phyloP scores from a whole-genome alignment of 64 coral and sea anemone genomes.

The Montipora cactus region DNA sequence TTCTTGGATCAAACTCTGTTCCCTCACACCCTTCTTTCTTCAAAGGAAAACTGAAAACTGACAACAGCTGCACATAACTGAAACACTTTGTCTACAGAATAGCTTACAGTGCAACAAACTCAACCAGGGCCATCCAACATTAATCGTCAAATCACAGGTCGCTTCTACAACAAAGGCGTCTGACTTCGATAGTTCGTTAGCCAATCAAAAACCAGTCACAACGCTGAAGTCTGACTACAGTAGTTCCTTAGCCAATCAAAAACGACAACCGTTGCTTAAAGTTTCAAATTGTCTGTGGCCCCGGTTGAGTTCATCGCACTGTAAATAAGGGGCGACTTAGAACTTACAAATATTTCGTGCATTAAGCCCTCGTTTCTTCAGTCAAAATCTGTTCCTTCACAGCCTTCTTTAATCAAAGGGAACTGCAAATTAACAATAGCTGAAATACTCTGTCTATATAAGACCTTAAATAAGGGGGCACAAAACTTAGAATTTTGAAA shows the following conservation, averaged over 20 bases:
- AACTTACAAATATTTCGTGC: no score
- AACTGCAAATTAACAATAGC: conserved; percentile 35
- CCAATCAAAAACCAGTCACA: conserved; percentile 6
- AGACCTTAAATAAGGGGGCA: conserved; percentile 26
- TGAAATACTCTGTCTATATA: conserved; percentile 34
- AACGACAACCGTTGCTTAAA: neutral
- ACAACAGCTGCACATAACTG: conserved; percentile 41
- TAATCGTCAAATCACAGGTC: neutral
- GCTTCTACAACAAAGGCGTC: neutral
- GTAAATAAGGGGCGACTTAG: neutral
- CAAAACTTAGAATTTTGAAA: conserved; percentile 47
- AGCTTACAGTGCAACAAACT: neutral
- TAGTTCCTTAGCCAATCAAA: neutral
- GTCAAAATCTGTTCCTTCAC: conserved; percentile 24
- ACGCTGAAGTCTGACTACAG: neutral
- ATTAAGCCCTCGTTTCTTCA: neutral
- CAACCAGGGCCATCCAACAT: neutral
- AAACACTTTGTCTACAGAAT: neutral
- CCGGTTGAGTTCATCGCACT: neutral
- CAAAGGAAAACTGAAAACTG: conserved; percentile 27
- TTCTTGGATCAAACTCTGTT: conserved; percentile 17
- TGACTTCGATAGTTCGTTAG: conserved; percentile 4
- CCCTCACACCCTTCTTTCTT: conserved; percentile 32
- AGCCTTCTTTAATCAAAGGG: conserved; percentile 45
- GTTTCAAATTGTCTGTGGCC: conserved; percentile 4